A percentile compares a stretch with the other conserved stretches of the same genome.
Evolutionary conservation across 2,113 vertebrate species (phyloP).

Genomic region (Brachirus orientalis): DNA sequence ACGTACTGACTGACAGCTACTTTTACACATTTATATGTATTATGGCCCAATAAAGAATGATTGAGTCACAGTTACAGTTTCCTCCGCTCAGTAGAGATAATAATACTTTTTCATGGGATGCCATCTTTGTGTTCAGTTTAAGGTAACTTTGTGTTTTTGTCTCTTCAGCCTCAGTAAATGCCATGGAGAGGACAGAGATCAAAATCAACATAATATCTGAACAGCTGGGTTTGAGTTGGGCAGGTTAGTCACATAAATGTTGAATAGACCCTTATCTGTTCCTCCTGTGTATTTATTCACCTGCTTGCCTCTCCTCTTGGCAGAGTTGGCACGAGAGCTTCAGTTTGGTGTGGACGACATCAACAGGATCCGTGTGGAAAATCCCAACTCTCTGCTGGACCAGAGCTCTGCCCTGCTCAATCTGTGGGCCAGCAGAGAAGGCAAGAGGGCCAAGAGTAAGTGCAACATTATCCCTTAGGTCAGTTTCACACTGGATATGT

Average conservation of each 20-base stretch:
- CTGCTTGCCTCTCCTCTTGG: background rate
- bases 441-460: conserved; percentile 91
- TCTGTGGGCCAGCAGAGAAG: conserved; percentile 91
- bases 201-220: conserved; percentile 95
- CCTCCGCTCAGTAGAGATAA: too few relatives aligned
- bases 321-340: conserved; percentile 95
- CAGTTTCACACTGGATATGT: background rate
- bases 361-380: conserved; percentile 96
- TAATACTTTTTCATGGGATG: too few relatives aligned
- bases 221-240: conserved; percentile 96
- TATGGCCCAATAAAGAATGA: too few relatives aligned
- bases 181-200: conserved; percentile 87
- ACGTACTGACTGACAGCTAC: too few relatives aligned
- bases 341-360: conserved; percentile 96
- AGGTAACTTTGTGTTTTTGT: conserved; percentile 22
- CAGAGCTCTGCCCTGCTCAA: conserved; percentile 92
- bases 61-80: too few relatives aligned
- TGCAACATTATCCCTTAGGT: conserved; percentile 11
- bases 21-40: too few relatives aligned
- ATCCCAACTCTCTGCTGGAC: conserved; percentile 95
- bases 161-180: conserved; percentile 85
- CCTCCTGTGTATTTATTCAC: background rate
- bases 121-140: background rate
- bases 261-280: background rate
- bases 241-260: conserved; percentile 83